Base-by-base conservation (phyloP, 2,113 vertebrate genomes). In the Hucho hucho region DNA sequence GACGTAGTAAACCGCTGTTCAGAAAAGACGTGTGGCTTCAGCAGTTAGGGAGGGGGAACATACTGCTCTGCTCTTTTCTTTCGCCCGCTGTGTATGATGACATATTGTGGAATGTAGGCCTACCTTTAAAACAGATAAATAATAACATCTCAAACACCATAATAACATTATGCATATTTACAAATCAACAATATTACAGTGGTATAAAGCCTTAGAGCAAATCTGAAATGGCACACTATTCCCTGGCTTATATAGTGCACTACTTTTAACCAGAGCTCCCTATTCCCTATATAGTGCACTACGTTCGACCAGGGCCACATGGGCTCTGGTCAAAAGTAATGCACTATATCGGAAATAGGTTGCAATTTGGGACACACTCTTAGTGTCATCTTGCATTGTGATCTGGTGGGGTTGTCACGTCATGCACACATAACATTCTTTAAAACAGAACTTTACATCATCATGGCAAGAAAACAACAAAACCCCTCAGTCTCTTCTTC, bases 1-100 rank as follows among this genome's bases (percentile, higher is more conserved):
- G 74, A 91, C 86, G 88, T 90, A 88, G 79, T 88, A 92, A 92
- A 92, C 91, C 64, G 64, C 79, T 79, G 83, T 91, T 88, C 89
- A 90, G 83, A 92, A 91, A 91, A 92, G 78, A 83, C 69, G 43
- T 61, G 71, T 83, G 79, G 83, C 82, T 86, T 87, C 74, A 86
- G 83, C 77, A 72, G 74, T 84, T 68, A 24, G 3, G 18, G 53
- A 78, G 47, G 69, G 75, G 75, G 79, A 64, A 79, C 82, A 90
- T 79, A 90, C 90, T 90, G 89, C 90, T 91, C 88, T 84, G 70
- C 84, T 74, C 66, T 75, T 70, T 66, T 82, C 75, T 69, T 64
- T 84, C 4, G 16, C 49, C 49, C 16, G 16, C 49, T 16, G 49
- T 18, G 16, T 5, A 53, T 53, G 16, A 18, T 4, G 14, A 18